Evolutionary conservation across 1,140 invertebrate species (phyloP).

Genomic region (Eupeodes corollae): DNA sequence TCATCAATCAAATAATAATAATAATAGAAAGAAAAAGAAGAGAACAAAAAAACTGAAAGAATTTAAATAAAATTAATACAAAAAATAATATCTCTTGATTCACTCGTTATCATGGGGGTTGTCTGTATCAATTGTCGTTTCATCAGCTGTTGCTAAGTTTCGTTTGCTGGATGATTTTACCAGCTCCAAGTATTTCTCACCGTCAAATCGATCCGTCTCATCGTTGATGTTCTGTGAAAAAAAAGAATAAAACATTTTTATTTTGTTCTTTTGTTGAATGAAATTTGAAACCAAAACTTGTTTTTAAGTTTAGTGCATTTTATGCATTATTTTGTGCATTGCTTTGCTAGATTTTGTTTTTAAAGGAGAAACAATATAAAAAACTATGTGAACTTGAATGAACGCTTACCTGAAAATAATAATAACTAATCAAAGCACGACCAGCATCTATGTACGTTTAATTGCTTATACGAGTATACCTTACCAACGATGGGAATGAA

Average conservation of each 20-base stretch:
- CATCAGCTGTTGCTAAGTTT: slow-evolving; percentile 28
- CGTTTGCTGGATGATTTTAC: slow-evolving; percentile 28
- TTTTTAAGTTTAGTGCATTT: neutral
- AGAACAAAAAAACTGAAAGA: too few relatives aligned
- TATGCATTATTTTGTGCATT: neutral
- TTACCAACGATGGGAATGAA: too few relatives aligned
- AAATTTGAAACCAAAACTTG: neutral
- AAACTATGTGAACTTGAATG: slow-evolving; percentile 10
- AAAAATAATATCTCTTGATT: too few relatives aligned
- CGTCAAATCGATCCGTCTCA: slow-evolving; percentile 34
- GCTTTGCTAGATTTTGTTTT: neutral
- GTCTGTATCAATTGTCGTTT: slow-evolving; percentile 5
- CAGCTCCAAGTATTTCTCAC: slow-evolving; percentile 31
- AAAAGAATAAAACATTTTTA: neutral
- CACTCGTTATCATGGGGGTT: too few relatives aligned
- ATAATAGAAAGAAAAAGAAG: too few relatives aligned
- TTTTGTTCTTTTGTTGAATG: neutral
- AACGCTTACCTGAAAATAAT: slow-evolving; percentile 19
- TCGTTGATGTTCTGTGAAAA: slow-evolving; percentile 30
- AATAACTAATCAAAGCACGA: neutral
- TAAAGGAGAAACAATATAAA: neutral
- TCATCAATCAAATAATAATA: too few relatives aligned
- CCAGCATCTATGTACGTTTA: too few relatives aligned
- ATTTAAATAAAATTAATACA: too few relatives aligned
- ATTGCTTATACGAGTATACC: too few relatives aligned